Evolutionary conservation across 2,797 vertebrate species (phyloP), one percentile per base, ranked within the genome.

Genomic region (Aplochiton taeniatus): DNA sequence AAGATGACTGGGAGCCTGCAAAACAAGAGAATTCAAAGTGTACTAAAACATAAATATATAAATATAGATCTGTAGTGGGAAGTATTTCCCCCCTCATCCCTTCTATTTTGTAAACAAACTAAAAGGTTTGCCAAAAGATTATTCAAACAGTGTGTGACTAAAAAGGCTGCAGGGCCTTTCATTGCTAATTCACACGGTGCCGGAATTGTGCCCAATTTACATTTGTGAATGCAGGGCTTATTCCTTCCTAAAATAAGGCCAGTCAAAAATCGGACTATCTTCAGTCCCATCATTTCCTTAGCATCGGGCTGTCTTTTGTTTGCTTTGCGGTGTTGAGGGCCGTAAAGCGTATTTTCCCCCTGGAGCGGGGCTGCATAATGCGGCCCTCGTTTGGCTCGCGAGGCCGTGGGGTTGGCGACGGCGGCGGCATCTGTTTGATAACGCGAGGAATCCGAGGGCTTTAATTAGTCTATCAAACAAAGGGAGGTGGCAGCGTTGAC

Each of bases 381-480:
- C 31, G 31, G 31, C 31, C 31, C 31, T 31, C 31, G 6, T 31
- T 31, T 31, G 31, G 31, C 3, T 31, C 31, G 31, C 31, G 31
- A 31, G 31, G 31, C 31, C 31, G 9, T 10, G 57, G 11, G 57
- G 50, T 17, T 58, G 42, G 16, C n/a, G 49, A 50, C 20, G 49
- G 17, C 43, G n/a, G 58, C 16, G 18, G 54, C 66, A 48, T 68
- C 66, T 55, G 59, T 48, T 55, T 61, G 20, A 61, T 20, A 49
- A 54, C 44, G 41, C 20, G 2, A 16, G 13, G 53, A 62, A 62
- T 62, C 43, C 13, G 51, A 13, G 48, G 50, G 61, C 55, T 62
- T 55, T 68, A 62, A 68, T 68, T 56, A 56, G 45, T 57, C n/a
- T 20, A 18, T 62, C 59, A 62, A 48, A 62, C 59, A 50, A 62